phyloP scores from a whole-genome alignment of 2,113 vertebrate species.

The Numida meleagris region DNA sequence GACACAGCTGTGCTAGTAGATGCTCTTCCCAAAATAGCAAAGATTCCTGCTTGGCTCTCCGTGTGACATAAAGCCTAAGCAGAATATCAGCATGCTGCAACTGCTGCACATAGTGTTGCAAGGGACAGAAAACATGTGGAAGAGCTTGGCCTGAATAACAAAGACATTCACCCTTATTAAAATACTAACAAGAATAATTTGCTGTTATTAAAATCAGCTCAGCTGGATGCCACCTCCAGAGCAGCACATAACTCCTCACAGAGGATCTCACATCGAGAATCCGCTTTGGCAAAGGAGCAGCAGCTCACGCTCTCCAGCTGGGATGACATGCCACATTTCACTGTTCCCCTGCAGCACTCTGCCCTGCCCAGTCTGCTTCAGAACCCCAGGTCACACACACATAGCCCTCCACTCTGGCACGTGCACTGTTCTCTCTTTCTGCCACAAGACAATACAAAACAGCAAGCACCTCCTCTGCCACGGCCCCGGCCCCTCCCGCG shows the following conservation, averaged over 20 bases:
- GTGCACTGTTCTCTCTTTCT: neutral
- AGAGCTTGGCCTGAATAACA: neutral
- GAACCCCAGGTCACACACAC: neutral
- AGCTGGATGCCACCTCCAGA: neutral
- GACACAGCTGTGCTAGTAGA: neutral
- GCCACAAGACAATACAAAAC: slow-evolving; percentile 57
- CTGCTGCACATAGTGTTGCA: neutral
- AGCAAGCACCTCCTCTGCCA: slow-evolving; percentile 86
- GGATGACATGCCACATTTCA: neutral
- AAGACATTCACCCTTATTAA: neutral
- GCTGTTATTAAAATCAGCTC: neutral
- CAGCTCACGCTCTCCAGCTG: neutral
- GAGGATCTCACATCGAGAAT: neutral
- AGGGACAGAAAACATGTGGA: neutral
- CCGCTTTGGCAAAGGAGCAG: neutral
- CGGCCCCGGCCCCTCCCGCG: slow-evolving; percentile 90
- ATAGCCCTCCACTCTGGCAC: neutral
- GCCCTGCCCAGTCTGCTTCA: neutral
- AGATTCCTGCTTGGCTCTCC: neutral
- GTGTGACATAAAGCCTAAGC: neutral
- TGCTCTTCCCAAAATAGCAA: neutral
- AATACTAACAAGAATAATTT: neutral
- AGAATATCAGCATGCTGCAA: neutral
- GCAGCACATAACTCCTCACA: neutral
- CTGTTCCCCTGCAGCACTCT: neutral